Evolutionary conservation across 2,113 vertebrate genomes (phyloP), one percentile per base, ranked within the genome.

Genomic region (Gambusia affinis): DNA sequence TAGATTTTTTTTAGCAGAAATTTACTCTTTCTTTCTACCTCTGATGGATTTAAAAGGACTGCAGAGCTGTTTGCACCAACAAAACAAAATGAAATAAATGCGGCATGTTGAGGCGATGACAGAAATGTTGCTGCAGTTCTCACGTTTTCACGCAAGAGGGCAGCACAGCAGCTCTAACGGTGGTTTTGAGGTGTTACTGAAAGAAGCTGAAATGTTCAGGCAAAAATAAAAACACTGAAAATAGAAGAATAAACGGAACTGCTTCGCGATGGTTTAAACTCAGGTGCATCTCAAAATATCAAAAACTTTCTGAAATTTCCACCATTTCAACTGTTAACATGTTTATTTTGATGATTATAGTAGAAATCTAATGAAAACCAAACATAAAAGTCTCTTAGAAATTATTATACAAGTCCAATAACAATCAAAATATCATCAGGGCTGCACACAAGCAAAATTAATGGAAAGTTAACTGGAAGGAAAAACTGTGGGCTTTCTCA

Each of bases 151-250:
- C 51, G 82, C 85, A 80, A 87, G 90, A 86, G 82, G 87, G 85
- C 88, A 86, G 87, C 78, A 79, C 68, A 86, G 72, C 37, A 1
- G n/a, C 76, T 67, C 51, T 39, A 42, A 72, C 37, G 57, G 79
- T 87, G 79, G 82, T 83, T 67, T 37, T 78, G 64, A 73, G 63
- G 76, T 84, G 79, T 71, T 79, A 51, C 67, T 3, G 67, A 79
- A 51, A 63, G 17, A 11, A 79, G 77, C 57, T 91, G 89, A 93
- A 92, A 90, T 92, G 89, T 86, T 88, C 30, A 4, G 81, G 67
- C 75, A 42, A 77, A 42, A 15, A 42, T 63, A 77, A 79, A 27
- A 75, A 61, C 12, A 64, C 67, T 76, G 37, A 74, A 62, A 17
- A 60, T 11, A 57, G 7, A 22, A 19, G 7, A 22, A 57, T 78